These are phyloP conservation scores for Drosophila ustulata DNA, from an alignment of 2,888 invertebrate genomes.

Conservation along the genomic window DNA sequence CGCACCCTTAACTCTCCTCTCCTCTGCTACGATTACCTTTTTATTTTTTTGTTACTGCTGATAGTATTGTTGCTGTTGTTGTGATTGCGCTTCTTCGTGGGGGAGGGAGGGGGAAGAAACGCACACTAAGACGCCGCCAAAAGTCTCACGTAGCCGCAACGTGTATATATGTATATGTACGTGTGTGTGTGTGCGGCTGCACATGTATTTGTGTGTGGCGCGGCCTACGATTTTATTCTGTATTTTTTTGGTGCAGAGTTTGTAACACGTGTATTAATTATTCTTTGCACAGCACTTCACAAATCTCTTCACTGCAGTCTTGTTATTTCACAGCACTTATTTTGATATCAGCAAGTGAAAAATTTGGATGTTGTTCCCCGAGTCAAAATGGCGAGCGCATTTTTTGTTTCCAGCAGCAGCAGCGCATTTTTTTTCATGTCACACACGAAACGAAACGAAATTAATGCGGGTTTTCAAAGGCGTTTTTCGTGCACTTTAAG, in stretches of 20 bases:
- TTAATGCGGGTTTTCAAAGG: conserved; percentile 70
- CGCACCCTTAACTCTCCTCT: conserved; percentile 44
- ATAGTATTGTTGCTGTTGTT: conserved; percentile 19
- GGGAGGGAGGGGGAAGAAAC: conserved; percentile 6
- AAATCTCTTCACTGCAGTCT: conserved; percentile 13
- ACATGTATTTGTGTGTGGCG: conserved; percentile 50
- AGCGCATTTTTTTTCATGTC: conserved; percentile 77
- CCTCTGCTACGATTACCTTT: conserved; percentile 19
- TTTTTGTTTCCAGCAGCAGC: conserved; percentile 79
- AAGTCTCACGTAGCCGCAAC: conserved; percentile 44
- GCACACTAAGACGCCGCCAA: conserved; percentile 57
- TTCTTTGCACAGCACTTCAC: conserved; percentile 35
- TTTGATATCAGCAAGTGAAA: conserved; percentile 56
- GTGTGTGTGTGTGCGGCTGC: conserved; percentile 34
- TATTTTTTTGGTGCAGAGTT: conserved; percentile 60
- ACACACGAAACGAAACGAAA: conserved; percentile 68
- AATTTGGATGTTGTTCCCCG: conserved; percentile 65
- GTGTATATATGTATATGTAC: conserved; percentile 26
- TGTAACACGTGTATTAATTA: conserved; percentile 63
- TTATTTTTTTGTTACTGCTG: neutral
- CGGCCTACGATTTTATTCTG: conserved; percentile 51
- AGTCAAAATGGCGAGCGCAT: conserved; percentile 84
- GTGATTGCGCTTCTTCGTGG: conserved; percentile 29
- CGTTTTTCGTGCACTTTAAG: conserved; percentile 68
- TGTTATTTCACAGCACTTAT: conserved; percentile 29